These are phyloP conservation scores for Anolis sagrei DNA, from an alignment of 2,113 vertebrate species.

Conservation along the genomic window DNA sequence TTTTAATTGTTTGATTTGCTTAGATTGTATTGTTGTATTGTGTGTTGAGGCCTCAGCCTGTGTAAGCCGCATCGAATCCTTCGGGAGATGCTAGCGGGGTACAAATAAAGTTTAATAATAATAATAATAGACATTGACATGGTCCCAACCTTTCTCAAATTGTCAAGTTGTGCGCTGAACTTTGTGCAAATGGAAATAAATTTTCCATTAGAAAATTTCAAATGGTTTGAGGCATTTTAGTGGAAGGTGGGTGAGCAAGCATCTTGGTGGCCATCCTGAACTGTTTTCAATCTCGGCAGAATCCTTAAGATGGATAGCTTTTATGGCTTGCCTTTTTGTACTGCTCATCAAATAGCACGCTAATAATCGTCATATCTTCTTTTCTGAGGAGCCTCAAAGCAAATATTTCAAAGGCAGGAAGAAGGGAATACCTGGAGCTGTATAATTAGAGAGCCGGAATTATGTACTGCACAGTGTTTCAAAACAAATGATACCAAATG, in stretches of 20 bases:
- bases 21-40: no score
- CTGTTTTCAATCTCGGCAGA: slow-evolving; percentile 13
- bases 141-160: background rate
- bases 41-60: no score
- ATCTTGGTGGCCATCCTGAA: slow-evolving; percentile 1
- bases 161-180: background rate
- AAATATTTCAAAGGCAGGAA: slow-evolving; percentile 82
- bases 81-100: no score
- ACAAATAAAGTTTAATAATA: no score
- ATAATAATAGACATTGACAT: no score
- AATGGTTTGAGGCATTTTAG: background rate
- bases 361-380: slow-evolving; percentile 66
- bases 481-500: slow-evolving; percentile 79
- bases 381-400: slow-evolving; percentile 67
- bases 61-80: no score
- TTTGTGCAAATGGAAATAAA: background rate
- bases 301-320: slow-evolving; percentile 40
- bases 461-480: slow-evolving; percentile 64
- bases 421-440: slow-evolving; percentile 74
- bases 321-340: slow-evolving; percentile 57
- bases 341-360: slow-evolving; percentile 61
- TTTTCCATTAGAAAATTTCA: background rate
- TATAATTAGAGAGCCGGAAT: slow-evolving; percentile 81
- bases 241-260: slow-evolving; percentile 1
- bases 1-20: no score